A percentile compares a stretch with the other conserved stretches of the same genome.
phyloP scores from a whole-genome alignment of 1,140 invertebrate species.

The Argopecten irradians region DNA sequence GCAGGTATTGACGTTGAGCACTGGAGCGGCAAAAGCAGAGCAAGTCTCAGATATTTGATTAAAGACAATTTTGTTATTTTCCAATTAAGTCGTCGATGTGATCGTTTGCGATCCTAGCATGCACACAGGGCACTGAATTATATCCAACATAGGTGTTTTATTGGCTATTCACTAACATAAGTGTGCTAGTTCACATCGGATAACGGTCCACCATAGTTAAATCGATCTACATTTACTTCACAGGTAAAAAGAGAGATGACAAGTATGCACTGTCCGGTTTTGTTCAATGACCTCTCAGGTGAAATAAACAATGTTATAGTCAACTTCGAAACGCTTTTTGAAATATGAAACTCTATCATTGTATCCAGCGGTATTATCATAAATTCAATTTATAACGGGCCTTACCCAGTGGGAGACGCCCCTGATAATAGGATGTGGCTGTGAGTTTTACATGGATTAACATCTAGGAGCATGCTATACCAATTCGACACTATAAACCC shows the following conservation, averaged over 20 bases:
- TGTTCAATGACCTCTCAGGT: not conserved
- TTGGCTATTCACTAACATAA: not conserved
- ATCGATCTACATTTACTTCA: not conserved
- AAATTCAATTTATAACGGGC: not conserved
- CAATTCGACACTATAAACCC: not conserved
- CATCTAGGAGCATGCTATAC: constrained; percentile 15
- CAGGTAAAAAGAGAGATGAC: not conserved
- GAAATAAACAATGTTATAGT: not conserved
- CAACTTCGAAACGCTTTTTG: not conserved
- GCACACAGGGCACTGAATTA: not conserved
- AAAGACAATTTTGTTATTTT: constrained; percentile 23
- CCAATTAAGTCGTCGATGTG: constrained; percentile 20
- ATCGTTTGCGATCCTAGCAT: constrained; percentile 9
- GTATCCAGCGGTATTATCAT: not conserved
- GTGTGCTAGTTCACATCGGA: constrained; percentile 5
- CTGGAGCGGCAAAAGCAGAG: constrained; percentile 12
- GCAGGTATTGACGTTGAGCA: constrained; percentile 6
- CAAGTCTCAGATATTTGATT: constrained; percentile 18
- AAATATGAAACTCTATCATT: not conserved
- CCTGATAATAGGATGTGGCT: not conserved
- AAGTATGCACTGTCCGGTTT: not conserved
- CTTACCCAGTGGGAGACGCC: not conserved
- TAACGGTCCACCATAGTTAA: not conserved
- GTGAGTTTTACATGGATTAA: not conserved
- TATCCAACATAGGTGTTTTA: not conserved